Percentiles rank a stretch among this genome's conserved stretches.
These are phyloP conservation scores for Chromobotia macracanthus DNA, from an alignment of 2,797 vertebrate genomes.

Conservation along the genomic window DNA sequence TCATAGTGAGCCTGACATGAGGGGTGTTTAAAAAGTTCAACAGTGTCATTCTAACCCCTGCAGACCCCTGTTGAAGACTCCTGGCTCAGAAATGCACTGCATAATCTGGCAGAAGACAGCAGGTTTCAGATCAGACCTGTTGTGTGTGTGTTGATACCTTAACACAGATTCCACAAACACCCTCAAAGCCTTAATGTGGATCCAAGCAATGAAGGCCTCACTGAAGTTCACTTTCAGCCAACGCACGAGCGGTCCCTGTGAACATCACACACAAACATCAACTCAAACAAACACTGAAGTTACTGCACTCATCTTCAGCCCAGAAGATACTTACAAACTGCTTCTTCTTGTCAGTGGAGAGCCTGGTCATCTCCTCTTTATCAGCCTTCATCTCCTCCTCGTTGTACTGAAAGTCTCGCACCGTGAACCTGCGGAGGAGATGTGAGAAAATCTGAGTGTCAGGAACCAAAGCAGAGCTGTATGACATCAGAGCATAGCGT, in stretches of 20 bases:
- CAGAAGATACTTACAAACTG: slow-evolving; percentile 86
- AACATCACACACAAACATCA: slow-evolving; percentile 15
- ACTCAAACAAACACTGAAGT: background rate
- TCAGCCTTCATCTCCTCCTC: no score
- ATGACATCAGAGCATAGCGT: no score
- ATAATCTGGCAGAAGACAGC: no score
- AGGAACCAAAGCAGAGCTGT: background rate
- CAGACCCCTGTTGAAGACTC: no score
- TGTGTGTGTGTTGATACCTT: slow-evolving; percentile 82
- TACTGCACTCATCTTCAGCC: no score
- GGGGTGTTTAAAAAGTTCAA: no score
- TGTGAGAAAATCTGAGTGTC: slow-evolving; percentile 1
- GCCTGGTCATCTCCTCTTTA: slow-evolving; percentile 95
- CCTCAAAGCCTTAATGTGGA: slow-evolving; percentile 94
- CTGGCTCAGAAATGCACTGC: no score
- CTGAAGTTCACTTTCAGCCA: slow-evolving; percentile 99
- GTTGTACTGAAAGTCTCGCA: slow-evolving; percentile 97
- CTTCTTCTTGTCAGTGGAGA: slow-evolving; percentile 98
- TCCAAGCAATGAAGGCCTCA: slow-evolving; percentile 98
- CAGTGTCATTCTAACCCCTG: no score
- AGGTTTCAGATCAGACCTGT: no score
- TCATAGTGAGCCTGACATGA: no score
- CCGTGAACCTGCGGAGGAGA: slow-evolving; percentile 82
- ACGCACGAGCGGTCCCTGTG: slow-evolving; percentile 93
- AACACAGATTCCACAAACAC: slow-evolving; percentile 98